phyloP scores from a whole-genome alignment of 2,113 vertebrate genomes.

The Romanogobio albipinnatus region DNA sequence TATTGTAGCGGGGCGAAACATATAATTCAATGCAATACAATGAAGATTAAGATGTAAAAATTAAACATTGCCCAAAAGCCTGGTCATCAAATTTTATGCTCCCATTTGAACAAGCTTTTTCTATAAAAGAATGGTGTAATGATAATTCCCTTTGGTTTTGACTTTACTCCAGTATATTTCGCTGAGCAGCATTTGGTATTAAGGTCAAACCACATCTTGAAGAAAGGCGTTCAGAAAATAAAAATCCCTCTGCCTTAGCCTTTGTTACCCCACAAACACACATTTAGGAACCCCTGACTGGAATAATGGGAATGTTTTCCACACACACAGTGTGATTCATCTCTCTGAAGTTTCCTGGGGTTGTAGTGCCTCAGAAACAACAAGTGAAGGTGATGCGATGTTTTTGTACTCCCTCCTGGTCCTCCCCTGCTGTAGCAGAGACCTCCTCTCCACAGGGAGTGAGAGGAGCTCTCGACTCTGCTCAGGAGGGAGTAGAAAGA shows the following conservation, averaged over 20 bases:
- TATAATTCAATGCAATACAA: background rate
- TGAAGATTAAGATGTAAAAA: background rate
- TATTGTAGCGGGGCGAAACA: background rate
- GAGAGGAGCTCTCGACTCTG: slow-evolving; percentile 15
- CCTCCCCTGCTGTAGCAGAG: slow-evolving; percentile 44
- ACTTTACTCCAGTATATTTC: background rate
- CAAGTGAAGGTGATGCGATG: slow-evolving; percentile 36
- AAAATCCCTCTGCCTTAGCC: slow-evolving; percentile 13
- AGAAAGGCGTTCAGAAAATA: slow-evolving; percentile 10
- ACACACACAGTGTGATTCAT: slow-evolving; percentile 26
- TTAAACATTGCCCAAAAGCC: background rate
- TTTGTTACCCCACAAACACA: background rate
- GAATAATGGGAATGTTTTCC: slow-evolving; percentile 10
- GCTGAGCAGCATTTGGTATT: background rate
- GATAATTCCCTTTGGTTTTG: too few species aligned
- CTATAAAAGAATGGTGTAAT: too few species aligned
- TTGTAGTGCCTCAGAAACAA: slow-evolving; percentile 17
- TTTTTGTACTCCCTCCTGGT: slow-evolving; percentile 53
- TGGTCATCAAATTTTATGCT: background rate
- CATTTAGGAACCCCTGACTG: background rate
- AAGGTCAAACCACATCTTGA: slow-evolving; percentile 47
- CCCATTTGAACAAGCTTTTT: background rate
- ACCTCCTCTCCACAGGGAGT: slow-evolving; percentile 43
- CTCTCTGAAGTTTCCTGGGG: slow-evolving; percentile 33
- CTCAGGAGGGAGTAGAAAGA: background rate